Conservation (phyloP, 2,888 invertebrate species). For the Cheilosia soror region DNA sequence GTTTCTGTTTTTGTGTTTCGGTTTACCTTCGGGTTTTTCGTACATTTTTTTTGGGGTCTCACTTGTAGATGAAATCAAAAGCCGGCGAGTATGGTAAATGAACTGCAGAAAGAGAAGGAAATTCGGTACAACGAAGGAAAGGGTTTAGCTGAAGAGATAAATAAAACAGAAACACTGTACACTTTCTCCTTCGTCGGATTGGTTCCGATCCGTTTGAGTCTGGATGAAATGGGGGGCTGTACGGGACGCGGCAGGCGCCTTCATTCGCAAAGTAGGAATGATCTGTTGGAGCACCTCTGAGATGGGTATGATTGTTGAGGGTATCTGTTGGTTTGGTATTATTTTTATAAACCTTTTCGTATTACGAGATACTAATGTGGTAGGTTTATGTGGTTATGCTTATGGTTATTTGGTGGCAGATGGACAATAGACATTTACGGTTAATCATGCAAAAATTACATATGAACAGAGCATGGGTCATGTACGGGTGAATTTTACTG, state of each 20-base stretch:
- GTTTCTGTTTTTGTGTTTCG: slow-evolving; percentile 42
- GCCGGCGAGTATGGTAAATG: slow-evolving; percentile 23
- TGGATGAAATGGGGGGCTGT: slow-evolving; percentile 17
- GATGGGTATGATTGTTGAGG: slow-evolving; percentile 3
- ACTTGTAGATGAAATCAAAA: slow-evolving; percentile 28
- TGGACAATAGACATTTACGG: slow-evolving; percentile 17
- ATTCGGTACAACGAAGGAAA: slow-evolving; percentile 36
- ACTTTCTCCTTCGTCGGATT: slow-evolving; percentile 71
- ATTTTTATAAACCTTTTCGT: slow-evolving; percentile 6
- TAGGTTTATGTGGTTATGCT: neutral
- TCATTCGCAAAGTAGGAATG: slow-evolving; percentile 21
- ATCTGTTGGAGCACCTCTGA: slow-evolving; percentile 9
- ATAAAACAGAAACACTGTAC: slow-evolving; percentile 23
- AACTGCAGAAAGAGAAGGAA: slow-evolving; percentile 49
- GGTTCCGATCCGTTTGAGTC: slow-evolving; percentile 59
- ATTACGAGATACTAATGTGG: slow-evolving; percentile 16
- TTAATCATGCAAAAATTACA: neutral
- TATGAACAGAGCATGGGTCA: neutral
- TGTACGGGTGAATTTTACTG: slow-evolving; percentile 14
- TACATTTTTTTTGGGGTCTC: slow-evolving; percentile 48
- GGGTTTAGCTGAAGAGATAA: slow-evolving; percentile 40
- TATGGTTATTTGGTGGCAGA: slow-evolving; percentile 5
- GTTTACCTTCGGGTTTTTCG: slow-evolving; percentile 74
- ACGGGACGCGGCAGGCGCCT: slow-evolving; percentile 23
- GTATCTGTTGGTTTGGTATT: slow-evolving; percentile 5